phyloP scores from a whole-genome alignment of 2,113 vertebrate species.

The Machaerirhynchus nigripectus region DNA sequence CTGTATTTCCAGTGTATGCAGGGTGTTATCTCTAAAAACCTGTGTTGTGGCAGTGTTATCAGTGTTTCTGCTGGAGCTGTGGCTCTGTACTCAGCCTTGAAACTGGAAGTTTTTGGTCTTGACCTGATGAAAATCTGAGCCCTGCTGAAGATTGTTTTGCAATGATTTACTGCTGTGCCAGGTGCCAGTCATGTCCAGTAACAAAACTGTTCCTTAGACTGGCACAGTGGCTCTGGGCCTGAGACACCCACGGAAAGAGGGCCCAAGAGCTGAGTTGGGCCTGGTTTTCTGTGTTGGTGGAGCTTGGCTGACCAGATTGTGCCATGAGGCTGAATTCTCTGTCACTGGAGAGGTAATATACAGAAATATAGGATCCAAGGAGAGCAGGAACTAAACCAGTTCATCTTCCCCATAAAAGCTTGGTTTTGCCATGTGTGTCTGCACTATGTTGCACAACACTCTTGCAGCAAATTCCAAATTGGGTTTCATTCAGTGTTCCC shows the following conservation, averaged over 20 bases:
- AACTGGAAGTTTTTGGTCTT: background rate
- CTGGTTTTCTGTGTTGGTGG: background rate
- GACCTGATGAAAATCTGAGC: background rate
- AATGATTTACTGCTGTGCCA: background rate
- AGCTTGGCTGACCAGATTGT: background rate
- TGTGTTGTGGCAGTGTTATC: background rate
- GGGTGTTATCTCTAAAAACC: background rate
- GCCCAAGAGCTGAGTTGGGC: background rate
- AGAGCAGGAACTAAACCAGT: background rate
- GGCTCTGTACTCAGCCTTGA: background rate
- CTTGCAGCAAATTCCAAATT: background rate
- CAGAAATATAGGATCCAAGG: background rate
- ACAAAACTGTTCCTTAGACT: background rate
- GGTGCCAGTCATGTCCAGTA: background rate
- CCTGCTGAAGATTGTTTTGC: background rate
- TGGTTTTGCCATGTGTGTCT: background rate
- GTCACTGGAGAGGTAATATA: background rate
- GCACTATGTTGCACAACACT: background rate
- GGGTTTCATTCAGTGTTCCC: conserved; percentile 7
- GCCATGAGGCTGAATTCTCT: background rate
- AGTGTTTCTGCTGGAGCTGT: background rate
- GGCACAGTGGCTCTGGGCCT: background rate
- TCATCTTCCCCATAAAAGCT: background rate
- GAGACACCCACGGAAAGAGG: background rate
- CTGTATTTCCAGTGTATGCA: background rate